Percentiles rank a stretch among this genome's conserved stretches.
Conservation (phyloP, 2,113 vertebrate species). For the Chinchilla lanigera region DNA sequence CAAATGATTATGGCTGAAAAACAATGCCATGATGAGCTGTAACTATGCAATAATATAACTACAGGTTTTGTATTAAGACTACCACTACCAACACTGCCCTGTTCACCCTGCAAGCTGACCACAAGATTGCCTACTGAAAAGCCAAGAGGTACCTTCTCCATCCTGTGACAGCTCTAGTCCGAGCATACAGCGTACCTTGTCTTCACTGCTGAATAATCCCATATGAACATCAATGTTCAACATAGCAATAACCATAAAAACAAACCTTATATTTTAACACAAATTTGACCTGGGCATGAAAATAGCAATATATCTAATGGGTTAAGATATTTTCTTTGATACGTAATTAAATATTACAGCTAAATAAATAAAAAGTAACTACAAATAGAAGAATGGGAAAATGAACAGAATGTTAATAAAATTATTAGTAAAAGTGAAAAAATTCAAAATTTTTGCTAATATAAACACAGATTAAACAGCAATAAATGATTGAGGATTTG, state of each 20-base stretch:
- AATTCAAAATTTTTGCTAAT: neutral
- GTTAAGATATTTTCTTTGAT: neutral
- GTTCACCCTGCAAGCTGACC: neutral
- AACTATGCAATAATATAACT: neutral
- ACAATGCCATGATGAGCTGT: neutral
- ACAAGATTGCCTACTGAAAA: slow-evolving; percentile 1
- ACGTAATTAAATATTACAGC: slow-evolving; percentile 2
- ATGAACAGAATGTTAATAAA: slow-evolving; percentile 40
- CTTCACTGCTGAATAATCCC: neutral
- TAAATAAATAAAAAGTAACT: neutral
- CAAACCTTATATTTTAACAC: neutral
- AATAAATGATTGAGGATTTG: neutral
- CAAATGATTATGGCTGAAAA: neutral
- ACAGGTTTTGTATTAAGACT: neutral
- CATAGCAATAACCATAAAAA: neutral
- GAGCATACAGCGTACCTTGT: neutral
- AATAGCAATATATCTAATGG: neutral
- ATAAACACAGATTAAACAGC: slow-evolving; percentile 35
- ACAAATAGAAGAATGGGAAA: neutral
- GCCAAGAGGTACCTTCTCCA: neutral
- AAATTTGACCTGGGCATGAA: slow-evolving; percentile 24
- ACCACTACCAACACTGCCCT: neutral
- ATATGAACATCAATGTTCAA: slow-evolving; percentile 7
- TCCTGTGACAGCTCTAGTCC: neutral
- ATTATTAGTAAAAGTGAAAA: neutral